Percentiles rank a stretch among this genome's conserved stretches.
phyloP scores from a whole-genome alignment of 92 coral and sea anemone species.

The Blastomussa wellsi region DNA sequence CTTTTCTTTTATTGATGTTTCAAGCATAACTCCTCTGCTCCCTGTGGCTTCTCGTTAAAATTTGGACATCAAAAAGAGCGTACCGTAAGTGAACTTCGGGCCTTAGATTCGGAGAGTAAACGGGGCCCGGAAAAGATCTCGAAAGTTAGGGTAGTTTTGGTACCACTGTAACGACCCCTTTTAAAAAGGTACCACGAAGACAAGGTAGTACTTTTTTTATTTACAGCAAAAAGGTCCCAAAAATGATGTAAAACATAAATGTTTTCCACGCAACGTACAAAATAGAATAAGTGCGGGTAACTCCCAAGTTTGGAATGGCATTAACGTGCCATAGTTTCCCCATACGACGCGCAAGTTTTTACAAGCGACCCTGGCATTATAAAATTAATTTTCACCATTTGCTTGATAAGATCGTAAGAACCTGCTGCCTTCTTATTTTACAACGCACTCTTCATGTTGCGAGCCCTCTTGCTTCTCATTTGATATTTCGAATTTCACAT shows the following conservation, averaged over 20 bases:
- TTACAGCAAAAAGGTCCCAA: slow-evolving; percentile 2
- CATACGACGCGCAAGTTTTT: not conserved
- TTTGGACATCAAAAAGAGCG: no score
- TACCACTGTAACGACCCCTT: not conserved
- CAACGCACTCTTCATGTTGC: not conserved
- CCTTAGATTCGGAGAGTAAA: no score
- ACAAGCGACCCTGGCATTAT: not conserved
- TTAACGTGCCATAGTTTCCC: slow-evolving; percentile 14
- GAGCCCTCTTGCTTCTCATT: not conserved
- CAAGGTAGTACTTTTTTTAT: not conserved
- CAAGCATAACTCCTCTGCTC: no score
- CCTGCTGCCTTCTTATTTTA: no score
- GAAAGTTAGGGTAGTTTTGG: not conserved
- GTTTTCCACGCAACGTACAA: not conserved
- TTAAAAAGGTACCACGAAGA: no score
- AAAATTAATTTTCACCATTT: not conserved
- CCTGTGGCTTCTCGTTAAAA: no score
- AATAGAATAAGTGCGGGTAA: not conserved
- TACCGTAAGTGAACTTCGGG: no score
- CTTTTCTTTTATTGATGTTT: no score
- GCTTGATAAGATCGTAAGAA: not conserved
- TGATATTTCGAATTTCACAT: not conserved
- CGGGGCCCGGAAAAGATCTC: no score
- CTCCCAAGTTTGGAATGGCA: slow-evolving; percentile 14
- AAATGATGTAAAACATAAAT: not conserved